Conservation (phyloP, 2,797 vertebrate species). For the Pristis pectinata region DNA sequence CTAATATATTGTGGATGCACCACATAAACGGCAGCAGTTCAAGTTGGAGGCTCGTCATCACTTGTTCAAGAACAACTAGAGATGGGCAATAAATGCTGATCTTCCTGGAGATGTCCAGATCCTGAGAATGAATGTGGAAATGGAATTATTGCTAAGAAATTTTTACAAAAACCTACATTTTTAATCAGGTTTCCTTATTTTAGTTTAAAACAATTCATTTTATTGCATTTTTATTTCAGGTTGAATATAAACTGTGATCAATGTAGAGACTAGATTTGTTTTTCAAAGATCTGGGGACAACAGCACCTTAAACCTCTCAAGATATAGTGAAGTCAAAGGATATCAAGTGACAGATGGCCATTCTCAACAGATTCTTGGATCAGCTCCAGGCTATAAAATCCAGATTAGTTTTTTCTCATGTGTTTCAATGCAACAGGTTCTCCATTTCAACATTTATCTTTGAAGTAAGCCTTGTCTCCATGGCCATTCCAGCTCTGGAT, state of each 20-base stretch:
- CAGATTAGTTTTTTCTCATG: conserved; percentile 25
- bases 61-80: not conserved
- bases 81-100: not conserved
- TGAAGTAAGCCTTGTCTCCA: not conserved
- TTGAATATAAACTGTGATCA: conserved; percentile 40
- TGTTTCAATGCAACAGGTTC: not conserved
- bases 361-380: conserved; percentile 41
- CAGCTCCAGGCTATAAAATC: conserved; percentile 34
- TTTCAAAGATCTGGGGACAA: conserved; percentile 42
- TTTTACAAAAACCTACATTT: not conserved
- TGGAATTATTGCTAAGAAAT: too few species aligned
- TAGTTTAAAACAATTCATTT: too few species aligned
- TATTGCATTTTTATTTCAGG: not conserved
- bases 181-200: not conserved
- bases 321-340: conserved; percentile 42
- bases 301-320: conserved; percentile 42
- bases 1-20: not conserved
- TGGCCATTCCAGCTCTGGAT: not conserved
- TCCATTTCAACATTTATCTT: not conserved
- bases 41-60: not conserved
- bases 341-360: conserved; percentile 44
- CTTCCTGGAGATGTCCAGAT: too few species aligned
- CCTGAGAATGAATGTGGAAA: not conserved
- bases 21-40: not conserved
- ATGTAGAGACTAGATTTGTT: conserved; percentile 43